Base-by-base conservation (phyloP, 92 coral and sea anemone species). In the Actinostola sp. region DNA sequence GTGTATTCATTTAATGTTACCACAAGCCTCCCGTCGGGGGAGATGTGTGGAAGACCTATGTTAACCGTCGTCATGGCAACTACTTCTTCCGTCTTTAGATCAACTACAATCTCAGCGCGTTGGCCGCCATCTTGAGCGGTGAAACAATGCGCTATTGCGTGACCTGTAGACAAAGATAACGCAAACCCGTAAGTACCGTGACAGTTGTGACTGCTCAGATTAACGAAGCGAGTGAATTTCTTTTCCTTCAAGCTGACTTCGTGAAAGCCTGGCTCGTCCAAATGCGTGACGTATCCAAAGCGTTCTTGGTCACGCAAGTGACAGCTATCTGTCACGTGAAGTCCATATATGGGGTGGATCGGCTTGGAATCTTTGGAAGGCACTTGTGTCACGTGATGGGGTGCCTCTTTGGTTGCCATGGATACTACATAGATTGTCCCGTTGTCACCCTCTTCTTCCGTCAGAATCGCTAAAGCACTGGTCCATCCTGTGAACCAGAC, bases 21-120 rank as follows among this genome's bases (percentile, higher is more conserved):
- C 44, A 87, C 61, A 31, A 76, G 82, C 3, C 81, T 71, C 28
- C 92, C 92, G 63, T 87, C 92, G 3, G 92, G 92, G 65, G 92
- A 87, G 44, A 71, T 61, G 50, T 82, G 78, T 49, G 92, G 87
- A 24, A 56, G 30, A 5, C 92, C 92, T 25, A 69, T 82, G 66
- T 72, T 66, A 20, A 61, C 49, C 8, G 87, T 64, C 27, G 63
- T 62, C 42, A 66, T 46, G 13, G 84, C 77, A 26, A 71, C 50
- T 3, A 87, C 53, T 31, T 71, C 63, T 16, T 52, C 48, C 45
- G 79, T 65, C 31, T 77, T 57, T 32, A 87, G 59, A 61, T 87
- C 77, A 24, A 87, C 71, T 24, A 77, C 72, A 19, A 75, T 15
- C 36, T 87, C 84, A 17, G 82, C 77, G 24, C 71, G 85, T 8